These are phyloP conservation scores for Drosophila teissieri DNA, from an alignment of 1,140 invertebrate genomes.

Conservation along the genomic window DNA sequence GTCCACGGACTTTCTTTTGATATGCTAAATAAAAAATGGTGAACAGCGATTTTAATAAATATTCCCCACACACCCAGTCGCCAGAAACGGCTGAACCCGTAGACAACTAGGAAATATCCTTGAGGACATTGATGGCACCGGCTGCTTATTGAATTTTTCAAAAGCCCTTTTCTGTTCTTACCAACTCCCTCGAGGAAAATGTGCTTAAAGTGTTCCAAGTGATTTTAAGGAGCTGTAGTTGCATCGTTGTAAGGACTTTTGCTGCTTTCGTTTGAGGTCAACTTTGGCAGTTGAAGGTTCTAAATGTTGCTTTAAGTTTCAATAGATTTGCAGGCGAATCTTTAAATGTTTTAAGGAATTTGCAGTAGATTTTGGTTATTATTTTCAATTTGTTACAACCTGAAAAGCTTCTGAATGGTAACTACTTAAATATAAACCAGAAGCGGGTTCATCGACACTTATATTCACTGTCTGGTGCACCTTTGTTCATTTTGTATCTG, in stretches of 20 bases:
- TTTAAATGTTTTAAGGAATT: neutral
- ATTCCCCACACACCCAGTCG: constrained; percentile 58
- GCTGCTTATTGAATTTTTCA: constrained; percentile 76
- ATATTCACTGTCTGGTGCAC: neutral
- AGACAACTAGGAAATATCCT: constrained; percentile 44
- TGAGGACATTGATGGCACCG: constrained; percentile 38
- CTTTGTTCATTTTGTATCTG: neutral
- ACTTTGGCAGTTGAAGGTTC: neutral
- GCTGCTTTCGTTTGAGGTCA: neutral
- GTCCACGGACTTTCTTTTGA: constrained; percentile 64
- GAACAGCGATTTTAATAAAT: constrained; percentile 78
- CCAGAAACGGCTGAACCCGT: constrained; percentile 2
- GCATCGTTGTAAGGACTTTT: neutral
- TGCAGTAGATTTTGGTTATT: too few species aligned
- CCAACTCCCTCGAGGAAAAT: constrained; percentile 12
- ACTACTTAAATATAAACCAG: too few species aligned
- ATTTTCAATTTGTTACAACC: too few species aligned
- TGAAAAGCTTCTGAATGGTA: too few species aligned
- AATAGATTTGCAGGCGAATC: too few species aligned
- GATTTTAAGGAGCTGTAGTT: constrained; percentile 32
- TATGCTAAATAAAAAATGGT: constrained; percentile 80
- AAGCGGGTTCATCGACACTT: constrained; percentile 4
- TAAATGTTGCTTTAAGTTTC: neutral
- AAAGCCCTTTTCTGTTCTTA: constrained; percentile 42
- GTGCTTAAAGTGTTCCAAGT: constrained; percentile 37